phyloP scores from a whole-genome alignment of 2,113 vertebrate genomes.

The Poecilia latipinna region DNA sequence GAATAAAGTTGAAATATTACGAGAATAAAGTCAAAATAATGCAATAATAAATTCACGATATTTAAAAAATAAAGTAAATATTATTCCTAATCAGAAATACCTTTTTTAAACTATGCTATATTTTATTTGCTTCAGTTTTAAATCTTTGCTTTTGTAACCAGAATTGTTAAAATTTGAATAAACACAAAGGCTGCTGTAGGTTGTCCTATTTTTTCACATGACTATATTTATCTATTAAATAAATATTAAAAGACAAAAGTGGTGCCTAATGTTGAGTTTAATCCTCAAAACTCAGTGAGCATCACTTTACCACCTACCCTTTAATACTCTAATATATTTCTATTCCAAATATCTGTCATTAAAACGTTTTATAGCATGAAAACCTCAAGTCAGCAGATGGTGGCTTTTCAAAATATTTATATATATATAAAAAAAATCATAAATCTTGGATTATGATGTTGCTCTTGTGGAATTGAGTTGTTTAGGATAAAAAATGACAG shows the following conservation, averaged over 20 bases:
- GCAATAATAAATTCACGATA: no score
- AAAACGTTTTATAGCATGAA: conserved; percentile 22
- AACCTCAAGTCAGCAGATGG: conserved; percentile 45
- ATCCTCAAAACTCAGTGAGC: conserved; percentile 13
- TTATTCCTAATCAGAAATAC: no score
- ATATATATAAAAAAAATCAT: conserved; percentile 7
- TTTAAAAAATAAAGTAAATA: no score
- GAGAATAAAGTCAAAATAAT: no score
- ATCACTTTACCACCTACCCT: neutral
- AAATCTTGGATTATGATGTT: neutral
- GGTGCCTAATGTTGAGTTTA: neutral
- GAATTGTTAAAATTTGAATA: neutral
- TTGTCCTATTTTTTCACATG: neutral
- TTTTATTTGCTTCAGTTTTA: no score
- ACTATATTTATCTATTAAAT: neutral
- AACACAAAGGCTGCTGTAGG: neutral
- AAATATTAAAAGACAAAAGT: neutral
- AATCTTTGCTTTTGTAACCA: no score
- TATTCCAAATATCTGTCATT: conserved; percentile 31
- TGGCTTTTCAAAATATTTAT: conserved; percentile 17
- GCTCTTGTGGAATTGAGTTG: neutral
- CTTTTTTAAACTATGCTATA: no score
- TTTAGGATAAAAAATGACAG: neutral
- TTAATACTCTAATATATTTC: conserved; percentile 6
- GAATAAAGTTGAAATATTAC: no score